Evolutionary conservation across 1,140 invertebrate species (phyloP).

Genomic region (Venturia canescens): DNA sequence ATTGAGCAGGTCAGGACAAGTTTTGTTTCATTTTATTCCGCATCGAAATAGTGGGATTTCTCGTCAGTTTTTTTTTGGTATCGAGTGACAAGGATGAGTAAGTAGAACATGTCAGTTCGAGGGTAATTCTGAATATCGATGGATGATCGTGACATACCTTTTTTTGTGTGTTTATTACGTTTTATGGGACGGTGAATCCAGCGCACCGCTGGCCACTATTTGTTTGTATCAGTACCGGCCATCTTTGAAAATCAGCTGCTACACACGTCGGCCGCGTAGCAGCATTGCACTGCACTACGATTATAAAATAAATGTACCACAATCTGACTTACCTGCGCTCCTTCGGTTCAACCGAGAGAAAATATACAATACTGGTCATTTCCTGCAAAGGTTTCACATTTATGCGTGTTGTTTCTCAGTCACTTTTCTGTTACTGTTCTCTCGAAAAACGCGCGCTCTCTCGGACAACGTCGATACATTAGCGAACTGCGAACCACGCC

Average conservation of each 20-base stretch:
- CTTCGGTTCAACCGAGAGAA: not conserved
- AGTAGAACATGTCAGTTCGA: too few species aligned
- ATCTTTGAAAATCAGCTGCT: slow-evolving; percentile 72
- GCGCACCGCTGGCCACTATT: slow-evolving; percentile 60
- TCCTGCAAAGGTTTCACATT: not conserved
- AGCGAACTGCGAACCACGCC: not conserved
- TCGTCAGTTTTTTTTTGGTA: not conserved
- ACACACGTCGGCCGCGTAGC: slow-evolving; percentile 29
- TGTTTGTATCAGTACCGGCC: slow-evolving; percentile 71
- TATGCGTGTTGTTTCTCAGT: too few species aligned
- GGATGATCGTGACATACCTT: slow-evolving; percentile 22
- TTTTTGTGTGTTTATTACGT: slow-evolving; percentile 34
- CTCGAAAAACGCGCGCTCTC: not conserved
- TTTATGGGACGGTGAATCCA: slow-evolving; percentile 44
- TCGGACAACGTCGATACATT: slow-evolving; percentile 3
- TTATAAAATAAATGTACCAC: not conserved
- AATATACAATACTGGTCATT: not conserved
- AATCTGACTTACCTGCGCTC: slow-evolving; percentile 1
- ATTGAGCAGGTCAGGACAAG: slow-evolving; percentile 67
- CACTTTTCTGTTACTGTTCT: not conserved
- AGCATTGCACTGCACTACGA: slow-evolving; percentile 24
- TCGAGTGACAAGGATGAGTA: not conserved
- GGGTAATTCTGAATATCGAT: too few species aligned
- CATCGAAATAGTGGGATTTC: not conserved
- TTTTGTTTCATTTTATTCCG: slow-evolving; percentile 26